phyloP scores from a whole-genome alignment of 1,140 invertebrate genomes.

The Hypsibius dujardini region DNA sequence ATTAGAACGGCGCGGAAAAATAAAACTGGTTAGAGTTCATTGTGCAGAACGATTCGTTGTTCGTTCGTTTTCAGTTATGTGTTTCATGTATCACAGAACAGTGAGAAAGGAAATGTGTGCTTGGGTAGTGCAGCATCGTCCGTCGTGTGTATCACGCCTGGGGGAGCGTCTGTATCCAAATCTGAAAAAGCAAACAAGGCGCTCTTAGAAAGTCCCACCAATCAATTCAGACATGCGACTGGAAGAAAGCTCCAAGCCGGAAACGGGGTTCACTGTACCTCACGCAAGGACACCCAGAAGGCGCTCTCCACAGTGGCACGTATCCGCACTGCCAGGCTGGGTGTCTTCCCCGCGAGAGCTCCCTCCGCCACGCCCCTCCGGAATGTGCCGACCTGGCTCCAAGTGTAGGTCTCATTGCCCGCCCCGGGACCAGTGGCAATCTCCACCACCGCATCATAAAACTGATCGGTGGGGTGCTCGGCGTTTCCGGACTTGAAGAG shows the following conservation, averaged over 20 bases:
- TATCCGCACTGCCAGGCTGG: conserved; percentile 48
- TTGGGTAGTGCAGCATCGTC: too few species aligned
- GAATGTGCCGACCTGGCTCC: conserved; percentile 32
- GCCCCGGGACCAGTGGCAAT: conserved; percentile 30
- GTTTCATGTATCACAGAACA: too few species aligned
- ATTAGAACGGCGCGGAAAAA: too few species aligned
- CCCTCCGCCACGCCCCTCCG: conserved; percentile 24
- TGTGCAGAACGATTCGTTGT: too few species aligned
- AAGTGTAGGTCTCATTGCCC: conserved; percentile 28
- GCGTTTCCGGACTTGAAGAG: conserved; percentile 74
- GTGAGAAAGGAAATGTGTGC: too few species aligned
- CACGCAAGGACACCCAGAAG: conserved; percentile 18
- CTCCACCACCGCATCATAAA: conserved; percentile 74
- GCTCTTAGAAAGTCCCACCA: too few species aligned
- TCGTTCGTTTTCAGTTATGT: too few species aligned
- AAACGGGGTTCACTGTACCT: conserved; percentile 16
- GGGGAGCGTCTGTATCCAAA: not conserved
- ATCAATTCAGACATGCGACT: too few species aligned
- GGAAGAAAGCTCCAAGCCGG: too few species aligned
- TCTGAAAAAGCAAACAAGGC: not conserved
- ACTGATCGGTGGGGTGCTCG: conserved; percentile 72
- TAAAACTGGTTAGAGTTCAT: too few species aligned
- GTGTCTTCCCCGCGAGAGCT: conserved; percentile 35
- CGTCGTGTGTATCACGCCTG: too few species aligned
- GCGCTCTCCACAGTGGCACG: conserved; percentile 38